These are phyloP conservation scores for Hirtodrosophila cameraria DNA, from an alignment of 2,888 invertebrate species.

Conservation along the genomic window DNA sequence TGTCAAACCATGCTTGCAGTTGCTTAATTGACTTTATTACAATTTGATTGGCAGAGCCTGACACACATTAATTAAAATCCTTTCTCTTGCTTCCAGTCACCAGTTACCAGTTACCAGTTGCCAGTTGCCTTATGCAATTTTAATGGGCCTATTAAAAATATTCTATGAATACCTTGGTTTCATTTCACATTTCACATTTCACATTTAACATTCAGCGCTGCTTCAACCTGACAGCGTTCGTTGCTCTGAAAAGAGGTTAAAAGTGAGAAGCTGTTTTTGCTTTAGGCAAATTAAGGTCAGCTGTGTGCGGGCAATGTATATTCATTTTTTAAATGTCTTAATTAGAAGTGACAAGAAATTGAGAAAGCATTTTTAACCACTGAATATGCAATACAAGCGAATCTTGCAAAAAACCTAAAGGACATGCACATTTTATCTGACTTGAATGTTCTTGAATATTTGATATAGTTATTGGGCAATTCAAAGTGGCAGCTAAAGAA, in stretches of 20 bases:
- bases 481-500: too few species aligned
- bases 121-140: slow-evolving; percentile 59
- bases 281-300: slow-evolving; percentile 41
- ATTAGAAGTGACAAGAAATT: slow-evolving; percentile 50
- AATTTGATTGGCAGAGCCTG: slow-evolving; percentile 59
- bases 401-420: not conserved
- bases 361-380: slow-evolving; percentile 37
- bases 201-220: too few species aligned
- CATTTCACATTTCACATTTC: too few species aligned
- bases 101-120: too few species aligned
- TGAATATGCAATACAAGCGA: not conserved
- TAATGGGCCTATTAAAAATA: slow-evolving; percentile 55
- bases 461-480: not conserved
- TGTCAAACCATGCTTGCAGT: slow-evolving; percentile 15
- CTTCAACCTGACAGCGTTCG: too few species aligned
- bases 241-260: accelerated
- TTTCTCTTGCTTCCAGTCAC: slow-evolving; percentile 66
- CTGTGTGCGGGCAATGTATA: slow-evolving; percentile 1
- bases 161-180: slow-evolving; percentile 28
- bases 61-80: slow-evolving; percentile 51
- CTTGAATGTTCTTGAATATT: too few species aligned
- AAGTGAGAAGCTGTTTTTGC: not conserved
- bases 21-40: slow-evolving; percentile 67
- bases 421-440: not conserved
- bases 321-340: slow-evolving; percentile 35